Evolutionary conservation across 2,113 vertebrate species (phyloP).

Genomic region (Amazona guildingii): DNA sequence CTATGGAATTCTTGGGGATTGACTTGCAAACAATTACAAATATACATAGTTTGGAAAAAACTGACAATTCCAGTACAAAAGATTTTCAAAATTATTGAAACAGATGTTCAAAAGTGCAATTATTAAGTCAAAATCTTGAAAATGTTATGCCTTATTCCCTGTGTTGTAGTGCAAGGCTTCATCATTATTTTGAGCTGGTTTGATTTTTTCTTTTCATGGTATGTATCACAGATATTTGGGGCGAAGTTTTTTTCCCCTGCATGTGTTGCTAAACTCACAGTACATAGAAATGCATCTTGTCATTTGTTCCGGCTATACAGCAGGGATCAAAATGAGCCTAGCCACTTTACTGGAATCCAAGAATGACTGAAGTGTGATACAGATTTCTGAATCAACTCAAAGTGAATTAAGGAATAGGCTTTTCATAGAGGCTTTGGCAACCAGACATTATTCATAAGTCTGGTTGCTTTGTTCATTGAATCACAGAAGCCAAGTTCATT

Average conservation of each 20-base stretch:
- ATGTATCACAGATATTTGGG: neutral
- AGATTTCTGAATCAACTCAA: neutral
- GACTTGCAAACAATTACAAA: neutral
- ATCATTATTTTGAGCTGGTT: neutral
- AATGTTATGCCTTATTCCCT: neutral
- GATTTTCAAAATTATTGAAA: neutral
- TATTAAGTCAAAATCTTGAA: neutral
- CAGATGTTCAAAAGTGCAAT: neutral
- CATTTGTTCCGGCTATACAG: neutral
- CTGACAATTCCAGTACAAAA: fast-evolving
- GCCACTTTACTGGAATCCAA: neutral
- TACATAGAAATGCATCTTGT: neutral
- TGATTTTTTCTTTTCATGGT: fast-evolving
- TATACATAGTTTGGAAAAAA: neutral
- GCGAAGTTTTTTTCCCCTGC: neutral
- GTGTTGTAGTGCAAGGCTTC: neutral
- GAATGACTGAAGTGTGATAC: neutral
- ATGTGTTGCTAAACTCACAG: neutral
- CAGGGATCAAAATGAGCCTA: neutral
- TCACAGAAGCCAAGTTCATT: neutral
- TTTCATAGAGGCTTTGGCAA: neutral
- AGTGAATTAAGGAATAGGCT: neutral
- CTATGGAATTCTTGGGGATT: neutral
- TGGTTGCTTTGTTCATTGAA: neutral
- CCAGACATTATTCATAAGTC: neutral